Conservation (phyloP, 2,113 vertebrate genomes). For the Elephas maximus region DNA sequence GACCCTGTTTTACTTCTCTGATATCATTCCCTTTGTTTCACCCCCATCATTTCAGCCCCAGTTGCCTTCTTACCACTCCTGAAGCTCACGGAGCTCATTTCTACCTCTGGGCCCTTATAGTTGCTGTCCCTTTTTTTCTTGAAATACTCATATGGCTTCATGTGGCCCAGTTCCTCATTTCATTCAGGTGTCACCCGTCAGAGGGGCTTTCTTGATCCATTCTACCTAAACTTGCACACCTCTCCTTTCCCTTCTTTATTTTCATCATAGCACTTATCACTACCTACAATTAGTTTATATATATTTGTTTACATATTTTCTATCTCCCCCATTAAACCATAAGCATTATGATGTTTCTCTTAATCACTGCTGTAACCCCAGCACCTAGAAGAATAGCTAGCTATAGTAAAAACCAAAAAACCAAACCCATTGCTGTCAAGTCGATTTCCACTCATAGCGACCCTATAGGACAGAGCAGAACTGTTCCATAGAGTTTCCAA, state of each 20-base stretch:
- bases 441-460: no score
- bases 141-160: not conserved
- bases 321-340: not conserved
- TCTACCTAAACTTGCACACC: not conserved
- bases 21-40: not conserved
- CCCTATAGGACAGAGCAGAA: no score
- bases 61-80: slow-evolving; percentile 7
- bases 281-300: not conserved
- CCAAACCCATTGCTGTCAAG: no score
- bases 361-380: not conserved
- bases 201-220: not conserved
- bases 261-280: not conserved
- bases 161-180: not conserved
- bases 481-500: no score
- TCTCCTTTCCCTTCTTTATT: not conserved
- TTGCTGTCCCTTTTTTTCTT: not conserved
- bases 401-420: not conserved
- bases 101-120: not conserved
- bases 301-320: not conserved
- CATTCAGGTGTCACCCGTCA: not conserved
- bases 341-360: not conserved
- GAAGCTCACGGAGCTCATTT: not conserved
- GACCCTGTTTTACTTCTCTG: not conserved
- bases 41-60: not conserved
- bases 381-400: not conserved